Evolutionary conservation across 2,888 invertebrate genomes (phyloP), one percentile per base, ranked within the genome.

Genomic region (Vanessa cardui): DNA sequence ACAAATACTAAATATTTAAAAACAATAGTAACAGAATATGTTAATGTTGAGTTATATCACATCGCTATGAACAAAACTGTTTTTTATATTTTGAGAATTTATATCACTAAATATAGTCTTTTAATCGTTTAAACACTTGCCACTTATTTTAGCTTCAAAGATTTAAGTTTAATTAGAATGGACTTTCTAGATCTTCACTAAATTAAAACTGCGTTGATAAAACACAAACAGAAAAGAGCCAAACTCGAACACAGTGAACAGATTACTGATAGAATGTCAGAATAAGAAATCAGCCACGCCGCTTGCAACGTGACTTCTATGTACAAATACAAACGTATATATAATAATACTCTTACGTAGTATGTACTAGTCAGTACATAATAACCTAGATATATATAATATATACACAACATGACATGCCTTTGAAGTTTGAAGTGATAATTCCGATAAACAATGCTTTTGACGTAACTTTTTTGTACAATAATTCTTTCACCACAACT

Each of bases 291-390:
- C 69, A 72, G 79, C 91, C 94, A 94, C 94, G 93, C 94, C 93
- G 91, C 90, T 83, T 90, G 94, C 94, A 94, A 94, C 94, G 94
- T 94, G 94, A 94, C 93, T 80, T 74, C 72, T 79, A 80, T 83
- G 49, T 62, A 64, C 18, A 63, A 31, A 7, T 50, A 59, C 16
- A 65, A 52, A 52, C 18, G 21, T 58, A 39, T 20, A 58, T n/a
- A 58, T 20, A 12, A 18, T 21, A 58, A 45, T 45, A 58, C 58
- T 21, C 39, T 39, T 39, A 39, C 20, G 49, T 52, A 52, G 26
- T 52, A 52, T 15, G 1, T 52, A 18, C 9, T 8, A 8, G 20
- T 20, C 39, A 39, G 49, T 49, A 49, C 49, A 49, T 49, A 49
- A 49, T 49, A n/a, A 49, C 49, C 8, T 49, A 9, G 49, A 20